These are phyloP conservation scores for Danaus melanippus DNA, from an alignment of 1,140 invertebrate species.

Conservation along the genomic window DNA sequence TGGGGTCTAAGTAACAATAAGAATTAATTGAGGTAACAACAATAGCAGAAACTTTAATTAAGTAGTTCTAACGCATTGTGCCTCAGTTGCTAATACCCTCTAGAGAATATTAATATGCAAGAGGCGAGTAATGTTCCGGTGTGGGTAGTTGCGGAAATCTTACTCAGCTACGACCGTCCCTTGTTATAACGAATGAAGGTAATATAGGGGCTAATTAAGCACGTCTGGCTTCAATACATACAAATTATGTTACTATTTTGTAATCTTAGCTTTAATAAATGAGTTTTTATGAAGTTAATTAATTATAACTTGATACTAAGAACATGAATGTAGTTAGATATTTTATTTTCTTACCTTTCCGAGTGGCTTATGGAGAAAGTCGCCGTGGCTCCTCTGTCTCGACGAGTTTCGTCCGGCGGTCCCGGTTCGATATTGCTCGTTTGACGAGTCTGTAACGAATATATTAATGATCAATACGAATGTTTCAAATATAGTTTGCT, in stretches of 20 bases:
- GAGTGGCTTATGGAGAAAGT: conserved; percentile 46
- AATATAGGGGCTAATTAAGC: no score
- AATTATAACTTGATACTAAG: no score
- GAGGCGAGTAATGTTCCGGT: conserved; percentile 9
- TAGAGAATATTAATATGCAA: conserved; percentile 12
- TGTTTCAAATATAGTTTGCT: background rate
- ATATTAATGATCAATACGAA: background rate
- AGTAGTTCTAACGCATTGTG: background rate
- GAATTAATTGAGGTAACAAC: no score
- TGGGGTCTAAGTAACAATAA: no score
- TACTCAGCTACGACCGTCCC: no score
- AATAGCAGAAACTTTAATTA: no score
- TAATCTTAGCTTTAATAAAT: no score
- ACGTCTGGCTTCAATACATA: no score
- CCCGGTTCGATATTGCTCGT: conserved; percentile 52
- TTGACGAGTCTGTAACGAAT: conserved; percentile 47
- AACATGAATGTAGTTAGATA: no score
- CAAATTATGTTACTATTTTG: no score
- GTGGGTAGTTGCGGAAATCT: background rate
- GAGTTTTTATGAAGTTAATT: no score
- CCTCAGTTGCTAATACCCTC: conserved; percentile 8
- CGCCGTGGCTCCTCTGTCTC: conserved; percentile 34
- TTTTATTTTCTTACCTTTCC: conserved; percentile 35
- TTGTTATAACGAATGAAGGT: no score
- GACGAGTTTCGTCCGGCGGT: conserved; percentile 48